Percentiles rank a stretch among this genome's conserved stretches.
Conservation (phyloP, 1,140 invertebrate genomes). For the Araneus ventricosus region DNA sequence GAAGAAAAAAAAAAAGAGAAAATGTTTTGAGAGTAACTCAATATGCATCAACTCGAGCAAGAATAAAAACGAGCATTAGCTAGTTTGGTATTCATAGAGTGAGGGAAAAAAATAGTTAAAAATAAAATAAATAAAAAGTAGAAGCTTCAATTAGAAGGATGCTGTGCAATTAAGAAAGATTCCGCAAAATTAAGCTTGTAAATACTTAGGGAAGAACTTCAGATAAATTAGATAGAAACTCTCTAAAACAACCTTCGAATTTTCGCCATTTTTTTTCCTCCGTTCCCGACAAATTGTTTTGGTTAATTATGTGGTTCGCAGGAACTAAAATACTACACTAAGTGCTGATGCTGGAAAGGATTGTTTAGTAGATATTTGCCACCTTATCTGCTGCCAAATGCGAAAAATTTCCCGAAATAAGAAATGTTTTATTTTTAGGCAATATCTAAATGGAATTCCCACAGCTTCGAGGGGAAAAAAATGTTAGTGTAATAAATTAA, state of each 20-base stretch:
- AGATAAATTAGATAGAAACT: constrained; percentile 4
- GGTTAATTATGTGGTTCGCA: neutral
- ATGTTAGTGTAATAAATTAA: neutral
- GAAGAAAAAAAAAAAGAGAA: neutral
- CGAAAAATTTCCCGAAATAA: neutral
- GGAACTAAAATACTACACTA: neutral
- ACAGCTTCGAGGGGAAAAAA: neutral
- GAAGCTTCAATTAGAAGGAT: constrained; percentile 7
- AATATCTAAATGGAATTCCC: neutral
- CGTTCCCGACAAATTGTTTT: neutral
- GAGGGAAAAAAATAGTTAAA: neutral
- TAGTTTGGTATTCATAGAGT: constrained; percentile 17
- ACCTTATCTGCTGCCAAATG: neutral
- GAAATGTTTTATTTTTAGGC: neutral
- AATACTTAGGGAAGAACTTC: neutral
- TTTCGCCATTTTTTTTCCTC: neutral
- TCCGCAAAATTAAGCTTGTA: constrained; percentile 27
- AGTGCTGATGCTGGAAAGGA: neutral
- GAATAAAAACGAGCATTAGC: neutral
- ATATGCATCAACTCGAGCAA: neutral
- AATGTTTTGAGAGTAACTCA: constrained; percentile 30
- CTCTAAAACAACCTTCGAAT: constrained; percentile 18
- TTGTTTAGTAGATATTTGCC: neutral
- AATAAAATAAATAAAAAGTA: neutral
- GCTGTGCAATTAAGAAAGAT: constrained; percentile 17